Base-by-base conservation (phyloP, 2,797 vertebrate species). In the Chaetophractus vellerosus region DNA sequence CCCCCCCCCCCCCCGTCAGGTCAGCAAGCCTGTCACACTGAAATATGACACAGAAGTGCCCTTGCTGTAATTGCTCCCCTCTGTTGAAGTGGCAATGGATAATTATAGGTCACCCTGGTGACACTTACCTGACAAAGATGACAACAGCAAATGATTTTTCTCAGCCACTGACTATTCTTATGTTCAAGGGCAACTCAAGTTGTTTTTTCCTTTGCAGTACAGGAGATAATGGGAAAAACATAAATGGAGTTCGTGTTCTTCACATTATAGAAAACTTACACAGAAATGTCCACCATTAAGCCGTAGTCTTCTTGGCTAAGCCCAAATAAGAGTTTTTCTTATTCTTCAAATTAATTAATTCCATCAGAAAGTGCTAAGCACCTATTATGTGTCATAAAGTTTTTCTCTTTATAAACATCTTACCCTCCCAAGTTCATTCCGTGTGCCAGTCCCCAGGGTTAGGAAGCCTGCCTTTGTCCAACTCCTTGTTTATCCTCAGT, bases 161-260 rank as follows among this genome's bases (percentile, higher is more conserved):
- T 92, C 82, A 92, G 82, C 23, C 71, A 79, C 9, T n/a, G 19
- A 81, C 52, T 59, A 59, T 38, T 48, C 24, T 71, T 81, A 36
- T 28, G 59, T 63, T 64, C 82, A 88, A 96, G 64, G 79, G 31
- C 45, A 96, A 86, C 5, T 14, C 28, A n/a, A 69, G 28, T 23
- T 88, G 0, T 33, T 75, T 83, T n/a, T 50, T 50, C 21, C 41
- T 96, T 63, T 95, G 10, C 6, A 41, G n/a, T 74, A 71, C 2
- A 61, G 23, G 52, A 82, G 82, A 92, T 90, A 75, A 93, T 59
- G 33, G 57, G 50, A 57, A 93, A 78, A 75, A 93, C 10, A 76
- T 81, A 88, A 83, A 74, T 66, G 16, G 9, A 12, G 24, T 5
- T 81, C 38, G 48, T 68, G 64, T 68, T 74, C 84, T 74, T 48